A percentile compares a stretch with the other conserved stretches of the same genome.
phyloP scores from a whole-genome alignment of 2,113 vertebrate species.

The Telmatochromis brichardi region DNA sequence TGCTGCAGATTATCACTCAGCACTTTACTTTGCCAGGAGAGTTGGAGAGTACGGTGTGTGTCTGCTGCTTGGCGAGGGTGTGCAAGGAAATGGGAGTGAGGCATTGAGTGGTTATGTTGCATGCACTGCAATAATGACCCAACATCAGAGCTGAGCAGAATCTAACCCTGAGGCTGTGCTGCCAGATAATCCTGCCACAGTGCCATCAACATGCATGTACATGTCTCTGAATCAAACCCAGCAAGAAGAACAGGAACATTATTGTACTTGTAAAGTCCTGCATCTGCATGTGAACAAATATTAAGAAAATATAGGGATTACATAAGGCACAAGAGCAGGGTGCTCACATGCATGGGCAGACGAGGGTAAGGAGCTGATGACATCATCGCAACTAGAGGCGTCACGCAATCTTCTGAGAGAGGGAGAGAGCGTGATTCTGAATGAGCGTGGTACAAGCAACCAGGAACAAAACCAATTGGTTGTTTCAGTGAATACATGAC shows the following conservation, averaged over 20 bases:
- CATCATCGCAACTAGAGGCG: slow-evolving; percentile 8
- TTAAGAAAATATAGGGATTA: neutral
- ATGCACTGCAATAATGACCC: neutral
- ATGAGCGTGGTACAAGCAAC: neutral
- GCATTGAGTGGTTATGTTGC: neutral
- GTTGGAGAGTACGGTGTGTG: neutral
- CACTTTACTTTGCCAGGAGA: slow-evolving; percentile 3
- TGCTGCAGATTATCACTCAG: slow-evolving; percentile 50
- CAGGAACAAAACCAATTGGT: neutral
- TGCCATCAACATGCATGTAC: neutral
- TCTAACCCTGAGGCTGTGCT: neutral
- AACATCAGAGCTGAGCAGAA: neutral
- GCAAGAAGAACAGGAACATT: neutral
- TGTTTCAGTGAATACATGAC: neutral
- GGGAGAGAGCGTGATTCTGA: neutral
- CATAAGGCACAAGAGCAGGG: neutral
- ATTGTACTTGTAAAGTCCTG: neutral
- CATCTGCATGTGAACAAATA: too few relatives aligned
- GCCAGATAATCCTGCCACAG: neutral
- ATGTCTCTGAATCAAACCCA: neutral
- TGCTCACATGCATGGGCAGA: neutral
- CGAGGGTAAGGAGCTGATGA: neutral
- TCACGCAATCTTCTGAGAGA: neutral
- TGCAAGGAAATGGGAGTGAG: neutral
- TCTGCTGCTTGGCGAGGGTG: neutral